Percentiles rank a stretch among this genome's conserved stretches.
Evolutionary conservation across 2,888 invertebrate genomes (phyloP).

Genomic region (Drosophila maculinotata): DNA sequence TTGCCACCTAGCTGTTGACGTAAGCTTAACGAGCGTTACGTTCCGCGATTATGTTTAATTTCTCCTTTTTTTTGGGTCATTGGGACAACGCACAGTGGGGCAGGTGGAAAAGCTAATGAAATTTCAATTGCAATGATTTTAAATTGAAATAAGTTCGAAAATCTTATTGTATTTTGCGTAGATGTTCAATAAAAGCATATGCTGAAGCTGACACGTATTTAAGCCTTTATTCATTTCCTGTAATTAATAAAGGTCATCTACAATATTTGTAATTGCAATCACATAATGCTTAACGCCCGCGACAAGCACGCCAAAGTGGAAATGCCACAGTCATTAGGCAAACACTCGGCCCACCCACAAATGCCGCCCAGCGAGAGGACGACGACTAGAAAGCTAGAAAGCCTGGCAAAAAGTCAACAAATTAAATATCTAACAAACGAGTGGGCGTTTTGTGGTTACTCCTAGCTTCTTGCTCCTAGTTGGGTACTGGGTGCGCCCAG

Average conservation of each 20-base stretch:
- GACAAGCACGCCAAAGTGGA: slow-evolving; percentile 45
- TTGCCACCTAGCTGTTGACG: slow-evolving; percentile 46
- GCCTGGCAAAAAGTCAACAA: slow-evolving; percentile 58
- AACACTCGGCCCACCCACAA: slow-evolving; percentile 11
- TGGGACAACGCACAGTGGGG: slow-evolving; percentile 53
- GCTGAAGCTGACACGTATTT: slow-evolving; percentile 1
- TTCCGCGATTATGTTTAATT: slow-evolving; percentile 32
- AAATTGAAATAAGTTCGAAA: neutral
- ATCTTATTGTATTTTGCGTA: neutral
- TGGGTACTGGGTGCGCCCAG: slow-evolving; percentile 69
- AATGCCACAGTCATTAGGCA: slow-evolving; percentile 71
- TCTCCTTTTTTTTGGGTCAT: slow-evolving; percentile 48
- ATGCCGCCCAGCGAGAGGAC: slow-evolving; percentile 5
- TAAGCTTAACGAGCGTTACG: slow-evolving; percentile 35
- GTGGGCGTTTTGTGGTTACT: slow-evolving; percentile 33
- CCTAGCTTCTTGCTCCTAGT: slow-evolving; percentile 23
- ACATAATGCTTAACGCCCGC: slow-evolving; percentile 53
- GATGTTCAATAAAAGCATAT: neutral
- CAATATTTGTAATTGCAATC: slow-evolving; percentile 67
- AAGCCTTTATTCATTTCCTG: neutral
- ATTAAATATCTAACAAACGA: slow-evolving; percentile 53
- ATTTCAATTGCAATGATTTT: no score
- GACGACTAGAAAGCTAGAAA: neutral
- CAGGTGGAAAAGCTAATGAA: neutral
- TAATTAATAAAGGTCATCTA: slow-evolving; percentile 37